Percentiles rank a stretch among this genome's conserved stretches.
Evolutionary conservation across 2,888 invertebrate species (phyloP).

Genomic region (Belgica antarctica): DNA sequence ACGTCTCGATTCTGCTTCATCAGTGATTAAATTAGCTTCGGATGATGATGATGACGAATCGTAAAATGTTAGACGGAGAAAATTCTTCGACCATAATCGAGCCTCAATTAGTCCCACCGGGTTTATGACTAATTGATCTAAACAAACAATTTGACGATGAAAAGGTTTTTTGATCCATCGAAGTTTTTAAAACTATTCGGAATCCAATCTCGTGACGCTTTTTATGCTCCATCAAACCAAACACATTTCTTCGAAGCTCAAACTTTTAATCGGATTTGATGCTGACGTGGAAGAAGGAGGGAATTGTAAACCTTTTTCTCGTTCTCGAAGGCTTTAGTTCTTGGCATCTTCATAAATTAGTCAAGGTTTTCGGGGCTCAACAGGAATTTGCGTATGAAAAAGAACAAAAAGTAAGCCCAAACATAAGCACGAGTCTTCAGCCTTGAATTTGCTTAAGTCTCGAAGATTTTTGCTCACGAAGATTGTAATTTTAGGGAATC

Average conservation of each 20-base stretch:
- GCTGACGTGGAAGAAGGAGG: slow-evolving; percentile 4
- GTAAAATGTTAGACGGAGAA: background rate
- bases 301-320: slow-evolving; percentile 14
- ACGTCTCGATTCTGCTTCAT: background rate
- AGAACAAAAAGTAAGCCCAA: background rate
- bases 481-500: slow-evolving; percentile 16
- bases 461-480: background rate
- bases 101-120: background rate
- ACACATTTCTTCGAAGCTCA: slow-evolving; percentile 22
- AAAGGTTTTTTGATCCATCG: slow-evolving; percentile 15
- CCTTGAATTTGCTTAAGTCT: background rate
- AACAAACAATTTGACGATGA: slow-evolving; percentile 34
- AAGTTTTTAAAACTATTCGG: background rate
- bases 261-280: slow-evolving; percentile 28
- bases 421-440: background rate
- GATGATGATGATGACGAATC: slow-evolving; percentile 21
- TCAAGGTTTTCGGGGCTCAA: background rate
- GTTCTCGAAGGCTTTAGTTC: slow-evolving; percentile 13
- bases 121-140: slow-evolving; percentile 35
- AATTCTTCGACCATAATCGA: background rate
- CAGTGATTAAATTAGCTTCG: background rate
- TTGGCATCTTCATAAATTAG: slow-evolving; percentile 15
- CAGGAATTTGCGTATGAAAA: slow-evolving; percentile 5
- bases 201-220: background rate
- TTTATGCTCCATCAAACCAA: slow-evolving; percentile 37